These are phyloP conservation scores for Caranx melampygus DNA, from an alignment of 2,113 vertebrate species.

Conservation along the genomic window DNA sequence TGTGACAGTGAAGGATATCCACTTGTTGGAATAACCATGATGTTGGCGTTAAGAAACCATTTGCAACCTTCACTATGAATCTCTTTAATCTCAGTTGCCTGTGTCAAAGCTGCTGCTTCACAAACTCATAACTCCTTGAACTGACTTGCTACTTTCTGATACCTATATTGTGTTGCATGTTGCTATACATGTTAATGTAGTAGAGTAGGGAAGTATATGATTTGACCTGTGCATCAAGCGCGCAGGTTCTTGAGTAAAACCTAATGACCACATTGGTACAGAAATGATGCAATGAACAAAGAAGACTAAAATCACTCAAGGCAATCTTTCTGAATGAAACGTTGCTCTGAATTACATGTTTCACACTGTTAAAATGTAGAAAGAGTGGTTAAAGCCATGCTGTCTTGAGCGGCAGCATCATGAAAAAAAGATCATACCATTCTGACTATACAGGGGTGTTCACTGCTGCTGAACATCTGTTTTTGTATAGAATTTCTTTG, in stretches of 20 bases:
- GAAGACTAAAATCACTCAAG: not conserved
- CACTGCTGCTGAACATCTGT: no score
- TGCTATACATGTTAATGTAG: no score
- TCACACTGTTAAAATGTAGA: not conserved
- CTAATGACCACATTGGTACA: not conserved
- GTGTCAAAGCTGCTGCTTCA: not conserved
- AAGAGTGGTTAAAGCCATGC: not conserved
- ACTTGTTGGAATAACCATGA: slow-evolving; percentile 30
- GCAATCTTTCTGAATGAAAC: not conserved
- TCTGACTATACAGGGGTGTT: no score
- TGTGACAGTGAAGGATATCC: slow-evolving; percentile 54
- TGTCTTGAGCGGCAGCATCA: not conserved
- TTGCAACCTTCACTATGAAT: slow-evolving; percentile 14
- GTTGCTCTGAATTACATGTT: not conserved
- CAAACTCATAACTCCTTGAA: not conserved
- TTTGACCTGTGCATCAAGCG: not conserved
- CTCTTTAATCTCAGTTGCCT: slow-evolving; percentile 11
- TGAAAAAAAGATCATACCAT: no score
- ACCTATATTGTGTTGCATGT: no score
- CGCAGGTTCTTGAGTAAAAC: not conserved
- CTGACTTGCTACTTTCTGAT: not conserved
- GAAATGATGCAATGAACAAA: not conserved
- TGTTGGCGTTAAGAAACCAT: slow-evolving; percentile 19
- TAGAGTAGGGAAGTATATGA: no score
- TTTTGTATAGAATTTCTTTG: no score